Conservation (phyloP, 2,888 invertebrate species). For the Pachycephus smyrnensis region DNA sequence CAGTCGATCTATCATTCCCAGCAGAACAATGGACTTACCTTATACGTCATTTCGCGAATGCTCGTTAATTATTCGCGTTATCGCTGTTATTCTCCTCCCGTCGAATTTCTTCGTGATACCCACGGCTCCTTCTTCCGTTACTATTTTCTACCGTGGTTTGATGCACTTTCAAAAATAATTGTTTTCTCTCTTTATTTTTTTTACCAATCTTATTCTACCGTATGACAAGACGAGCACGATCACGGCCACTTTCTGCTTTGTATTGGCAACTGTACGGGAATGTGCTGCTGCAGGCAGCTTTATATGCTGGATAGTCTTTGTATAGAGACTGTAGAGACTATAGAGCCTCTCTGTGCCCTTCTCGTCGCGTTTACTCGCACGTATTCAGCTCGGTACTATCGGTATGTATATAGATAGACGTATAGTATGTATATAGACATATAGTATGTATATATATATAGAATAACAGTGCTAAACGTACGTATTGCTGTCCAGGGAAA, state of each 20-base stretch:
- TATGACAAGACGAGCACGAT: conserved; percentile 10
- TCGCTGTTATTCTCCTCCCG: background rate
- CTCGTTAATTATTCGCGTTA: background rate
- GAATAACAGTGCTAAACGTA: background rate
- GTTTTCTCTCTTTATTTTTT: no score
- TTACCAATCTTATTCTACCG: background rate
- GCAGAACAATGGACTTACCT: conserved; percentile 1
- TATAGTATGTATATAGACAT: background rate
- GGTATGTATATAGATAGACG: background rate
- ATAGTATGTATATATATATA: background rate
- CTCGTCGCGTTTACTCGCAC: conserved; percentile 12
- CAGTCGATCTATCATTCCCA: background rate
- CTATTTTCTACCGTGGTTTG: no score
- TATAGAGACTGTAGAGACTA: conserved; percentile 11
- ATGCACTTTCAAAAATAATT: background rate
- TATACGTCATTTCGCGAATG: background rate
- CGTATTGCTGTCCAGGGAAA: conserved; percentile 25
- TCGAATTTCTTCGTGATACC: no score
- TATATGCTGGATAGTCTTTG: conserved; percentile 29
- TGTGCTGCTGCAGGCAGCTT: conserved; percentile 27
- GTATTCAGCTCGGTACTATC: conserved; percentile 5
- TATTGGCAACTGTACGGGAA: conserved; percentile 31
- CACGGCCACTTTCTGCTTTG: conserved; percentile 22
- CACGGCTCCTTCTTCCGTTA: no score
- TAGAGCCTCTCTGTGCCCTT: conserved; percentile 16